A percentile compares a stretch with the other conserved stretches of the same genome.
Evolutionary conservation across 1,140 invertebrate species (phyloP).

Genomic region (Brachionus asplanchnoidis): DNA sequence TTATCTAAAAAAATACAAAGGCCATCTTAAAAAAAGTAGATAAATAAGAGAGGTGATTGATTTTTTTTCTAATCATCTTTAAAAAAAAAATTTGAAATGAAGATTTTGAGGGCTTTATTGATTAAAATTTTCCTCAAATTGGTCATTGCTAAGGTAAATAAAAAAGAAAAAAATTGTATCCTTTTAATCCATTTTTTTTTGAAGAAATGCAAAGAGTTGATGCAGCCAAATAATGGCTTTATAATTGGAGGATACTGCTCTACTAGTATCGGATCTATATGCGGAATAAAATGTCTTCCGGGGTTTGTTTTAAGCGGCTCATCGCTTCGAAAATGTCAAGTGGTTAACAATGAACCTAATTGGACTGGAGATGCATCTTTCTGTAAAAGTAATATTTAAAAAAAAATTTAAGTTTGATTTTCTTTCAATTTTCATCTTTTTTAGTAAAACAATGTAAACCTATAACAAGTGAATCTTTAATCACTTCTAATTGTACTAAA

Average conservation of each 20-base stretch:
- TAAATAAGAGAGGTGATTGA: not conserved
- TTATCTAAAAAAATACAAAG: not conserved
- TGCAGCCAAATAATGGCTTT: conserved; percentile 5
- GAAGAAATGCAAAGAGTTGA: not conserved
- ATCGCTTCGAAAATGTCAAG: not conserved
- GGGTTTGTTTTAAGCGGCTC: not conserved
- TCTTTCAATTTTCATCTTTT: not conserved
- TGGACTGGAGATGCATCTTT: not conserved
- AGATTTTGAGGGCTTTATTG: not conserved
- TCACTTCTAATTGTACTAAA: not conserved
- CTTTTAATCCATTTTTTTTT: not conserved
- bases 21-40: not conserved
- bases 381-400: not conserved
- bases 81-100: not conserved
- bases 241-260: conserved; percentile 14
- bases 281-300: not conserved
- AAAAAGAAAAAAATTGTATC: not conserved
- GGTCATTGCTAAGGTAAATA: not conserved
- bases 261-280: not conserved
- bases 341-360: not conserved
- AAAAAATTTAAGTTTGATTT: not conserved
- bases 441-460: not conserved
- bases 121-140: not conserved
- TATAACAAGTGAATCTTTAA: not conserved
- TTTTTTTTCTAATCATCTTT: not conserved